Evolutionary conservation across 2,888 invertebrate genomes (phyloP).

Genomic region (Syrista parreyssii): DNA sequence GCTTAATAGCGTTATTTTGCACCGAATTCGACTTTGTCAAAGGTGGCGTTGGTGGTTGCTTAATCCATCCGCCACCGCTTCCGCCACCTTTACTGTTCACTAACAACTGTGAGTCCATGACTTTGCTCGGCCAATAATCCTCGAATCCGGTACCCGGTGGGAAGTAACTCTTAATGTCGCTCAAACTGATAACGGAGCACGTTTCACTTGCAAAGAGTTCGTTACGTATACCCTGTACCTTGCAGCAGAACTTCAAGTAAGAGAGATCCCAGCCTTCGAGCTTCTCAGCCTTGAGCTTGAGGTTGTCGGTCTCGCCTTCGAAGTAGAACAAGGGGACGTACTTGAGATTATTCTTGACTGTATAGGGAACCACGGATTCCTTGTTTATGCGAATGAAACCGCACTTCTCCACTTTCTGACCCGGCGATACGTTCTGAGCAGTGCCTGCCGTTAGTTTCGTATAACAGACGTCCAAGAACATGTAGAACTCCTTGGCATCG

Average conservation of each 20-base stretch:
- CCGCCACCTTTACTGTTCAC: constrained; percentile 75
- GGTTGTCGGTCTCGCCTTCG: constrained; percentile 91
- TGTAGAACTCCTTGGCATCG: constrained; percentile 91
- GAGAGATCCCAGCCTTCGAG: constrained; percentile 93
- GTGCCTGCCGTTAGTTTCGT: constrained; percentile 80
- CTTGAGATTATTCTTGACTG: constrained; percentile 83
- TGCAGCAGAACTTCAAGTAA: constrained; percentile 93
- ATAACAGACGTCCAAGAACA: constrained; percentile 90
- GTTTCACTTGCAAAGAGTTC: constrained; percentile 92
- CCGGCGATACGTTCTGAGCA: constrained; percentile 70
- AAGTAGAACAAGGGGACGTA: constrained; percentile 93
- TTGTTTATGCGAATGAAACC: constrained; percentile 93
- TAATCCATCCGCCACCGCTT: constrained; percentile 79
- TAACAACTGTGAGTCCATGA: constrained; percentile 83
- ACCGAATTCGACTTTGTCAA: constrained; percentile 61
- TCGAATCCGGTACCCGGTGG: constrained; percentile 91
- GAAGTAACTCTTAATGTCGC: constrained; percentile 91
- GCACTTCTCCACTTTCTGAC: constrained; percentile 76
- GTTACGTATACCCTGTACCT: constrained; percentile 92
- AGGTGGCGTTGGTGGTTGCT: constrained; percentile 81
- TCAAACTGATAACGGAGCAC: constrained; percentile 89
- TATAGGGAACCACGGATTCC: constrained; percentile 93
- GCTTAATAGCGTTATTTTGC: constrained; percentile 54
- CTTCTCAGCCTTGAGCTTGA: constrained; percentile 87
- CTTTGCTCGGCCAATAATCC: constrained; percentile 93